Conservation (phyloP, 2,797 vertebrate genomes). For the Hirundo rustica region DNA sequence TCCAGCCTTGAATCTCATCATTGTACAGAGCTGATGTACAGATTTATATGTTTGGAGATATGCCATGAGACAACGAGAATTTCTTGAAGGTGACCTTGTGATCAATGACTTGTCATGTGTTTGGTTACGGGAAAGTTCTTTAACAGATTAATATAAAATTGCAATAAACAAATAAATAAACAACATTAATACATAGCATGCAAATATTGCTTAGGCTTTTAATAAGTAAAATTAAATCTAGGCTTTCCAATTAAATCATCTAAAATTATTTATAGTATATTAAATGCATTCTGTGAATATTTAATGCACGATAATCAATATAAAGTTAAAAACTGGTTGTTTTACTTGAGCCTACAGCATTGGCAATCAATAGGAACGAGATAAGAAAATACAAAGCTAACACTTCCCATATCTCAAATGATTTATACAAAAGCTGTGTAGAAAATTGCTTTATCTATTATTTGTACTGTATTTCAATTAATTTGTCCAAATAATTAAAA, state of each 20-base stretch:
- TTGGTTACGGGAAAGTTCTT: not conserved
- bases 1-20: not conserved
- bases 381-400: not conserved
- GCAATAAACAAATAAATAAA: not conserved
- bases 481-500: constrained; percentile 19
- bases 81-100: not conserved
- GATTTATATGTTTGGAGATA: not conserved
- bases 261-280: not conserved
- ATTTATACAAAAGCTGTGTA: not conserved
- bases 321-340: not conserved
- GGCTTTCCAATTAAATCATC: not conserved
- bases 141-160: not conserved
- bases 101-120: not conserved
- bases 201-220: not conserved
- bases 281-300: not conserved
- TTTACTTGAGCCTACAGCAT: not conserved
- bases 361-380: not conserved
- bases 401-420: not conserved
- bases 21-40: not conserved
- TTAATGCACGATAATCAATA: not conserved
- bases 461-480: not conserved
- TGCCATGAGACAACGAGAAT: not conserved
- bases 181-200: not conserved
- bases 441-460: not conserved
- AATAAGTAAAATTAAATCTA: constrained; percentile 17